A percentile compares a stretch with the other conserved stretches of the same genome.
These are phyloP conservation scores for Erinaceus europaeus DNA, from an alignment of 2,113 vertebrate genomes.

Conservation along the genomic window DNA sequence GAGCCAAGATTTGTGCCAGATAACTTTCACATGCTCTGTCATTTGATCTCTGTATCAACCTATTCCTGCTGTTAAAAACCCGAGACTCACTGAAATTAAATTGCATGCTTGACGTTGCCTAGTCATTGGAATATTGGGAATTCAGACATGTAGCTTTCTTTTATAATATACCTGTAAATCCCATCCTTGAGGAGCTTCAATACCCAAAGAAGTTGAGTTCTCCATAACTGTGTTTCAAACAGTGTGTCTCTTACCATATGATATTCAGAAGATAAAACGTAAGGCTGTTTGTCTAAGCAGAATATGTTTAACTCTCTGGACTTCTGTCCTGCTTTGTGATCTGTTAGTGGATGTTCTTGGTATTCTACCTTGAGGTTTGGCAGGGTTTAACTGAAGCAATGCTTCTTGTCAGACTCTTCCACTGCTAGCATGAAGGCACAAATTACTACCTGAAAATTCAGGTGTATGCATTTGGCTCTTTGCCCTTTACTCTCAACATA, in stretches of 20 bases:
- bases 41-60: neutral
- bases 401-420: neutral
- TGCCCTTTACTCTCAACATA: neutral
- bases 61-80: neutral
- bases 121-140: neutral
- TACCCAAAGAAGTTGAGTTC: neutral
- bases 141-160: neutral
- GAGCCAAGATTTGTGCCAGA: neutral
- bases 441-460: too few species aligned
- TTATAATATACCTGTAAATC: neutral
- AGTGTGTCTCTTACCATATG: neutral
- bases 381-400: neutral
- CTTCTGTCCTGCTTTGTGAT: neutral
- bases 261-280: neutral
- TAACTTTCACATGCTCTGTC: neutral
- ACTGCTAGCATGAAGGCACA: rapidly evolving
- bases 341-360: neutral
- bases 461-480: neutral
- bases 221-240: neutral
- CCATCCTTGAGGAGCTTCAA: neutral
- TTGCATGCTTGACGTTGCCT: neutral
- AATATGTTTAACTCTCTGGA: neutral
- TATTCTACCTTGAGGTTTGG: neutral
- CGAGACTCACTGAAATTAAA: neutral
- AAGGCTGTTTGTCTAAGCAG: neutral